Evolutionary conservation across 2,797 vertebrate species (phyloP), one percentile per base, ranked within the genome.

Genomic region (Odontamblyopus rebecca): DNA sequence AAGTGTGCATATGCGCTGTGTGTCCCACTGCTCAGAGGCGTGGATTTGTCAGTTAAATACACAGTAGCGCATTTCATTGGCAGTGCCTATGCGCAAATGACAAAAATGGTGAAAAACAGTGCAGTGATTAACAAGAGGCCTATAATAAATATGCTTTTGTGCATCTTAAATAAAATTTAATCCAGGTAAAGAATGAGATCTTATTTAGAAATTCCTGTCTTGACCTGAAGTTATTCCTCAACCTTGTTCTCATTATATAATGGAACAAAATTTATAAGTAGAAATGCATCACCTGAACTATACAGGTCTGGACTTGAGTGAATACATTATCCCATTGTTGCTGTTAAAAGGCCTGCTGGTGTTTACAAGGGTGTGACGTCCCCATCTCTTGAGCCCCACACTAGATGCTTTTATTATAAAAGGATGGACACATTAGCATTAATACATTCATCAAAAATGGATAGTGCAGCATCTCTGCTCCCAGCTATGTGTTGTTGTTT

Each of bases 381-480:
- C 77, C 84, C 73, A 82, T 86, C 80, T 86, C 75, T 73, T 65
- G 77, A 63, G 61, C 76, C 73, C 86, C 85, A 84, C 86, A 85
- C 87, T 83, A 83, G 80, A 86, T 64, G 84, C 89, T 90, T 91
- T 88, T 80, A 87, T 88, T 89, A 83, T 85, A 88, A 90, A 80
- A 84, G 81, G 77, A 76, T 81, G 57, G 29, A 75, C 76, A 80
- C 90, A 92, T 92, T 91, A 92, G 82, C 85, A 91, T 89, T 91
- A 90, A 89, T 89, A 85, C 73, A 73, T 82, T 91, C 89, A 91
- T 93, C 86, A 90, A 91, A 92, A 89, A 92, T 93, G 73, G 66
- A 93, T 92, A 75, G 18, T 74, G 84, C 41, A 0, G 82, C 77
- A 89, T 87, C 79, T 84, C 74, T 67, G 81, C 83, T 84, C 73